Percentiles rank a stretch among this genome's conserved stretches.
phyloP scores from a whole-genome alignment of 2,113 vertebrate species.

The Saiga tatarica region DNA sequence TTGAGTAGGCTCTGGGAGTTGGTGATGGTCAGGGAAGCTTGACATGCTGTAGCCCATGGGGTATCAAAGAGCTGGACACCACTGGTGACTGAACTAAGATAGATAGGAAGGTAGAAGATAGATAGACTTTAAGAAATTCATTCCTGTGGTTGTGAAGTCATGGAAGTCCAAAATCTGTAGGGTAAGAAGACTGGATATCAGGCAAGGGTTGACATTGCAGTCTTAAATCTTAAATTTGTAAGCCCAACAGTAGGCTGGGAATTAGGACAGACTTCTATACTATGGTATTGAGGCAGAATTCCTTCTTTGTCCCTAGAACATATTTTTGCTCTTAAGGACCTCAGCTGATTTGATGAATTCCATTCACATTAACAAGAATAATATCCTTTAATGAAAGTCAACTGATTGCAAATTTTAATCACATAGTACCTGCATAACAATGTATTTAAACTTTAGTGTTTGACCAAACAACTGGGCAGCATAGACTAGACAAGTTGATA shows the following conservation, averaged over 20 bases:
- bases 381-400: not conserved
- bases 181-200: not conserved
- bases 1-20: not conserved
- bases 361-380: not conserved
- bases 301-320: not conserved
- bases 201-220: not conserved
- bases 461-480: not conserved
- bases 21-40: not conserved
- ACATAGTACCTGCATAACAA: not conserved
- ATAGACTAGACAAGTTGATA: not conserved
- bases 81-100: not conserved
- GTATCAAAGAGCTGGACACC: not conserved
- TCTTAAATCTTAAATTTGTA: not conserved
- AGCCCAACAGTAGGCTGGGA: not conserved
- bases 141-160: not conserved
- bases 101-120: not conserved
- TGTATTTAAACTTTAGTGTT: not conserved
- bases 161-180: not conserved
- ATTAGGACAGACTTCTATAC: not conserved
- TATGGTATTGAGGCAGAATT: not conserved
- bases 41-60: not conserved
- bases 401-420: not conserved
- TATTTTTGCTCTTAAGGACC: not conserved
- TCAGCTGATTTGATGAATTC: not conserved
- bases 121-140: not conserved